Conservation (phyloP, 1,140 invertebrate species). For the Ylistrum balloti region DNA sequence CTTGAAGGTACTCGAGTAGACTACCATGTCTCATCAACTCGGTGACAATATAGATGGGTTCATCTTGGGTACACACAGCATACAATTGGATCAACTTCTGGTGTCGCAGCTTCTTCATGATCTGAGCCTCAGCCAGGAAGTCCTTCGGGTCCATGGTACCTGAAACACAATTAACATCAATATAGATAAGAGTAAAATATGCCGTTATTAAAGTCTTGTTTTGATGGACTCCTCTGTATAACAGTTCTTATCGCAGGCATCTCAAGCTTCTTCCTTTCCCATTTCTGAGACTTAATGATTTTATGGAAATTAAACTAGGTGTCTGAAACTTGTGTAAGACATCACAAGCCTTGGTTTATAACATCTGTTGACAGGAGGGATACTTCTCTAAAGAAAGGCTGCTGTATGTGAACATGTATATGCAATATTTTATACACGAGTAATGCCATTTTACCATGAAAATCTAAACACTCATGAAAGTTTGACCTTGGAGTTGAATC, state of each 20-base stretch:
- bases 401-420: no score
- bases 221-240: not conserved
- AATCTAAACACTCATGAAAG: no score
- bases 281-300: no score
- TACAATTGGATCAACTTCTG: constrained; percentile 98
- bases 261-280: no score
- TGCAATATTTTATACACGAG: no score
- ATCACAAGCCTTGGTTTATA: no score
- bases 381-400: no score
- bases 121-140: constrained; percentile 99
- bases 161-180: constrained; percentile 66
- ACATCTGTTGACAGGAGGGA: no score
- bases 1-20: constrained; percentile 87
- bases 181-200: not conserved
- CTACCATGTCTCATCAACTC: constrained; percentile 99
- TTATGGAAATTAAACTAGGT: no score
- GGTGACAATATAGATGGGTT: constrained; percentile 94
- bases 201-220: not conserved
- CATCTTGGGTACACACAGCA: constrained; percentile 98
- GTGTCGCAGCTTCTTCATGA: constrained; percentile 98
- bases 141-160: constrained; percentile 99
- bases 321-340: no score
- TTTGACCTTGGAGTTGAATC: no score
- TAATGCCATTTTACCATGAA: no score
- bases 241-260: not conserved